phyloP scores from a whole-genome alignment of 2,113 vertebrate species.

The Willisornis vidua region DNA sequence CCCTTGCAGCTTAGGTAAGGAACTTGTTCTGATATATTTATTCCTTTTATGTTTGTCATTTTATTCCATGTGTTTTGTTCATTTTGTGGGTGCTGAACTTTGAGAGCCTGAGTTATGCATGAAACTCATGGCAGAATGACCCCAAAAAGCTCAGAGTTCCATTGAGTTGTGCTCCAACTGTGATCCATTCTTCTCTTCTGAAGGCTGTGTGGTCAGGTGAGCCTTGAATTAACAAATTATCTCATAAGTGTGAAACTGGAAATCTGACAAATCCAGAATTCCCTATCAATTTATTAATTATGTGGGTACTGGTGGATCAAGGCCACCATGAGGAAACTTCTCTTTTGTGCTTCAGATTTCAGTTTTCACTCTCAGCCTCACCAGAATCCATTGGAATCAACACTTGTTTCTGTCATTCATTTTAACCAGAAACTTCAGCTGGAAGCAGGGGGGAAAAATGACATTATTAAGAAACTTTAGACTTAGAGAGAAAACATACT shows the following conservation, averaged over 20 bases:
- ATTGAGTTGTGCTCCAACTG: neutral
- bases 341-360: neutral
- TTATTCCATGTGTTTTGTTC: neutral
- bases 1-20: neutral
- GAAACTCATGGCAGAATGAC: neutral
- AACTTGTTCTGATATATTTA: neutral
- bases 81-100: neutral
- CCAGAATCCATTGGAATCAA: neutral
- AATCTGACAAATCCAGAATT: neutral
- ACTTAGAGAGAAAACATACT: neutral
- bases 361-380: neutral
- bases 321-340: neutral
- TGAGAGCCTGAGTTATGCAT: neutral
- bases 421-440: neutral
- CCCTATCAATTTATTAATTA: neutral
- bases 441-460: rapidly evolving
- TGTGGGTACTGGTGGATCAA: neutral
- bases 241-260: neutral
- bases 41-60: neutral
- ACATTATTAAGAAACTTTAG: neutral
- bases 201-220: neutral
- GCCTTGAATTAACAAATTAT: neutral
- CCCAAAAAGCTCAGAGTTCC: neutral
- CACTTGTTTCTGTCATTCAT: neutral
- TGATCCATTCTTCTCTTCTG: neutral